phyloP scores from a whole-genome alignment of 2,113 vertebrate genomes.

The Engystomops pustulosus region DNA sequence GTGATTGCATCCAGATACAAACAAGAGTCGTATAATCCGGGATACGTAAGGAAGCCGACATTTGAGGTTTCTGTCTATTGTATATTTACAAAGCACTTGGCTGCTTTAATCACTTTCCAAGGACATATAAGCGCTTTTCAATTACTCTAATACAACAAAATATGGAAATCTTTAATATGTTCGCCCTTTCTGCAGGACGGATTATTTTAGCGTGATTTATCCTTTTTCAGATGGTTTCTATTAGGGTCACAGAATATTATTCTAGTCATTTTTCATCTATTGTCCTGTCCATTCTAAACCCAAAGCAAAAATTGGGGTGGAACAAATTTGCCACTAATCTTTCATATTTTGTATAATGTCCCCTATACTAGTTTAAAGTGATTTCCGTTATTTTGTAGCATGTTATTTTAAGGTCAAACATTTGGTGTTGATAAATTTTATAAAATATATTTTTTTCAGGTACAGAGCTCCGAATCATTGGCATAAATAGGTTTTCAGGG shows the following conservation, averaged over 20 bases:
- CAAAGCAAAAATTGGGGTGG: not conserved
- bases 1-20: slow-evolving; percentile 11
- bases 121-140: not conserved
- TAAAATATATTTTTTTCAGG: no score
- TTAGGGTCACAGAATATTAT: not conserved
- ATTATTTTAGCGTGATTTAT: not conserved
- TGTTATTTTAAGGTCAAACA: no score
- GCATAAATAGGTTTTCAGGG: no score
- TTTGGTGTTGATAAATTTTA: no score
- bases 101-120: not conserved
- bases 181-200: not conserved
- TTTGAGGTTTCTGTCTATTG: not conserved
- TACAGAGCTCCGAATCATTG: no score
- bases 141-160: not conserved
- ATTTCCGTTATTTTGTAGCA: no score
- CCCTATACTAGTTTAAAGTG: no score
- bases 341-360: not conserved
- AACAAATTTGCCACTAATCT: not conserved
- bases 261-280: not conserved
- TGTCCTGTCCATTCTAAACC: not conserved
- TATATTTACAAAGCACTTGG: not conserved
- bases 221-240: slow-evolving; percentile 2
- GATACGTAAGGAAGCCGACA: not conserved
- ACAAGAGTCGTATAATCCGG: not conserved
- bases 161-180: not conserved